Conservation (phyloP, 1,140 invertebrate genomes). For the Phocides pigmalion region DNA sequence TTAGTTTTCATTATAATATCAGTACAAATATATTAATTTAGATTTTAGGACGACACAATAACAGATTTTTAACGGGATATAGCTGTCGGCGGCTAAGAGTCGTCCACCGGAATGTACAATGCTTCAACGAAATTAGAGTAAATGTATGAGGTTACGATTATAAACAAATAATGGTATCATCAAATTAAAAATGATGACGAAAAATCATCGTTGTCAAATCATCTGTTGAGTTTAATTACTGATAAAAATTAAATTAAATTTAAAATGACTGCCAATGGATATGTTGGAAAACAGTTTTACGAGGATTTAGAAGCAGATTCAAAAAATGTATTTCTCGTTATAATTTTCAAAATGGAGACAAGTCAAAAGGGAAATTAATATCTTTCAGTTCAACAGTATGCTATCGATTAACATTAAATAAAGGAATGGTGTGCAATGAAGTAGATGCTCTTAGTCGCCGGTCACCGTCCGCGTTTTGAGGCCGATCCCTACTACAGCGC, state of each 20-base stretch:
- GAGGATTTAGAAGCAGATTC: background rate
- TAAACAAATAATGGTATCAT: background rate
- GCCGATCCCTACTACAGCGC: background rate
- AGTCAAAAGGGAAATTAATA: background rate
- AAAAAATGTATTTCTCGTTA: background rate
- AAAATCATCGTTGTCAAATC: too few relatives aligned
- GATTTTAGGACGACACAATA: constrained; percentile 7
- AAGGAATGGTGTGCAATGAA: background rate
- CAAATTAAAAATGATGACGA: background rate
- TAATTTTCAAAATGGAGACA: background rate
- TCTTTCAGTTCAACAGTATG: background rate
- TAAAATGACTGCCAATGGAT: background rate
- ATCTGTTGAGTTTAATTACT: background rate
- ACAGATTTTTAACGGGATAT: background rate
- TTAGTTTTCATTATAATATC: background rate
- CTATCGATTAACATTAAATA: background rate
- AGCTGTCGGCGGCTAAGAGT: constrained; percentile 14
- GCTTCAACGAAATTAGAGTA: background rate
- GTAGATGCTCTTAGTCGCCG: constrained; percentile 16
- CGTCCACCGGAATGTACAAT: background rate
- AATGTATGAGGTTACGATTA: too few relatives aligned
- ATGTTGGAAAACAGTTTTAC: background rate
- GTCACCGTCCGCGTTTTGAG: background rate
- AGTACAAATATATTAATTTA: background rate
- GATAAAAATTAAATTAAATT: background rate